A percentile compares a stretch with the other conserved stretches of the same genome.
These are phyloP conservation scores for Bergia sp. DNA, from an alignment of 92 coral and sea anemone species.

Conservation along the genomic window DNA sequence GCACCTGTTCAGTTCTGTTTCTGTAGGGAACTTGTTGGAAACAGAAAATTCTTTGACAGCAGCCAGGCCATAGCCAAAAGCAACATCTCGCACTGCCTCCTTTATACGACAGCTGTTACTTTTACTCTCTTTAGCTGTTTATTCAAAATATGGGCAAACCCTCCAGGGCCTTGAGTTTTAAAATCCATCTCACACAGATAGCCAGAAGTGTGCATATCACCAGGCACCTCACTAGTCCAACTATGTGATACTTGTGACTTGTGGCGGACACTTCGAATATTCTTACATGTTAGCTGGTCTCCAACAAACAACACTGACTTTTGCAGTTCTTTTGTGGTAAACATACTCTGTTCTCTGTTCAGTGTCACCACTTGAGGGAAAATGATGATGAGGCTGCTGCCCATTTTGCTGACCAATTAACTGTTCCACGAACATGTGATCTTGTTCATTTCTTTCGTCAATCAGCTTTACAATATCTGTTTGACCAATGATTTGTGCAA, in stretches of 20 bases:
- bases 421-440: neutral
- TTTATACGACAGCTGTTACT: neutral
- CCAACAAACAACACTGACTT: constrained; percentile 25
- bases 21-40: constrained; percentile 8
- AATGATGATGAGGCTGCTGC: neutral
- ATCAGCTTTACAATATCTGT: neutral
- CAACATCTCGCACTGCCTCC: constrained; percentile 38
- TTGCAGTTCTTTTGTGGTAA: neutral
- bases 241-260: constrained; percentile 17
- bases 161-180: neutral
- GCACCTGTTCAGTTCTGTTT: neutral
- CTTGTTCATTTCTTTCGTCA: neutral
- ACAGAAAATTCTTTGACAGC: constrained; percentile 24
- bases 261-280: constrained; percentile 42
- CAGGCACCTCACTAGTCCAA: neutral
- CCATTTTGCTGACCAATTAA: neutral
- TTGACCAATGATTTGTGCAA: neutral
- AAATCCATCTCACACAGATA: neutral
- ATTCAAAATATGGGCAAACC: no score
- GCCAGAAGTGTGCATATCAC: neutral
- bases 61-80: constrained; percentile 35
- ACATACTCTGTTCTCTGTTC: neutral
- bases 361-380: neutral
- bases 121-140: neutral
- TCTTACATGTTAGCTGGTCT: constrained; percentile 44